Evolutionary conservation across 2,797 vertebrate genomes (phyloP).

Genomic region (Neosilurus hyrtlii): DNA sequence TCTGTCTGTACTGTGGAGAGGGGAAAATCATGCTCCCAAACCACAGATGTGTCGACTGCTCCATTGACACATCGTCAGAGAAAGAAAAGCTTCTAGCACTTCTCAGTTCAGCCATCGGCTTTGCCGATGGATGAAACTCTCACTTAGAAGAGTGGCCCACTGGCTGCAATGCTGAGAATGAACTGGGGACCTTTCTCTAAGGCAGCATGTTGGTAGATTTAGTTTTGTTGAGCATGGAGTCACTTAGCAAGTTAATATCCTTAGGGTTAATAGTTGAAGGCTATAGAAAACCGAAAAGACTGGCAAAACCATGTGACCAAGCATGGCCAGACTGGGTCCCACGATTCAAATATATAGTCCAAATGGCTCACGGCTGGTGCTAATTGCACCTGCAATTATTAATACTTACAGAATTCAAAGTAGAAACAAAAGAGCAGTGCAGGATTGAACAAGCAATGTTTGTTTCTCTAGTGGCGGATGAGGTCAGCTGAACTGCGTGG

Average conservation of each 20-base stretch:
- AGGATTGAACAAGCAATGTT: conserved; percentile 42
- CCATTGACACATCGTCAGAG: conserved; percentile 43
- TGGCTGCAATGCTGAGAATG: not conserved
- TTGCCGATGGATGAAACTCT: conserved; percentile 40
- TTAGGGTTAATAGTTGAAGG: conserved; percentile 50
- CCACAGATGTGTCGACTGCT: conserved; percentile 48
- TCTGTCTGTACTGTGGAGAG: conserved; percentile 30
- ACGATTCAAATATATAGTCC: conserved; percentile 21
- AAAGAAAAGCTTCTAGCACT: conserved; percentile 34
- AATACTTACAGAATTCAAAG: conserved; percentile 44
- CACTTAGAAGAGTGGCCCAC: conserved; percentile 24
- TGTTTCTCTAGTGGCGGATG: conserved; percentile 41
- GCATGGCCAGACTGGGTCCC: conserved; percentile 29
- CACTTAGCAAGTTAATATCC: conserved; percentile 44
- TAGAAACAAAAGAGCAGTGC: conserved; percentile 49
- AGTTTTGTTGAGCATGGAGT: conserved; percentile 38
- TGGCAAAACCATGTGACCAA: conserved; percentile 27
- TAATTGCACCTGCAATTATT: conserved; percentile 54
- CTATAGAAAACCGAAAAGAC: conserved; percentile 48
- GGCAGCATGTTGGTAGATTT: conserved; percentile 43
- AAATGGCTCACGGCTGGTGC: conserved; percentile 52
- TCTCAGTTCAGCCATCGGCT: not conserved
- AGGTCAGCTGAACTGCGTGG: conserved; percentile 42
- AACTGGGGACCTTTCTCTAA: conserved; percentile 27
- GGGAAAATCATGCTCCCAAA: conserved; percentile 40